Percentiles rank a stretch among this genome's conserved stretches.
phyloP scores from a whole-genome alignment of 2,113 vertebrate genomes.

The Megaceryle maxima region DNA sequence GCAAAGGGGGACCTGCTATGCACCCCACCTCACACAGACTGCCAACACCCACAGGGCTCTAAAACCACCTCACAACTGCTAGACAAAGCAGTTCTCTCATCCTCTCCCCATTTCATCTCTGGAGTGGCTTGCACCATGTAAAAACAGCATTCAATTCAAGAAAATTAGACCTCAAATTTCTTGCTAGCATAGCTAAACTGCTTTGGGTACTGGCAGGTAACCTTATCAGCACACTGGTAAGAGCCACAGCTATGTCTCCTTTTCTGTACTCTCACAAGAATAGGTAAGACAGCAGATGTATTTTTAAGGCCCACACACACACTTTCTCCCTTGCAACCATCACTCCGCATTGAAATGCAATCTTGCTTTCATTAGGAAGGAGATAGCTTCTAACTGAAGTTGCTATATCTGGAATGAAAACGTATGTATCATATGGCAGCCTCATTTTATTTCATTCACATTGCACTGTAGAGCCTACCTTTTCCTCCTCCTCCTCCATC shows the following conservation, averaged over 20 bases:
- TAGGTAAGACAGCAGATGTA: not conserved
- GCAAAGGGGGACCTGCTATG: not conserved
- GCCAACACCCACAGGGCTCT: not conserved
- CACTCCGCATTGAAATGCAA: not conserved
- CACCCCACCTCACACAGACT: not conserved
- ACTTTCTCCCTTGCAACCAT: not conserved
- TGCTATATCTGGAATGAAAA: conserved; percentile 17
- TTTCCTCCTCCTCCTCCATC: conserved; percentile 21
- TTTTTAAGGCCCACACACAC: not conserved
- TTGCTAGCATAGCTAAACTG: not conserved
- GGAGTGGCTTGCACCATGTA: not conserved
- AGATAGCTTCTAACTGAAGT: conserved; percentile 3
- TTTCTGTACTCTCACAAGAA: not conserved
- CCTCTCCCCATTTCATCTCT: not conserved
- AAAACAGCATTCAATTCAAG: not conserved
- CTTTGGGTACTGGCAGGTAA: not conserved
- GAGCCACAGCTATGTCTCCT: not conserved
- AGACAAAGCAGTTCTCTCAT: not conserved
- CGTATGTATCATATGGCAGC: not conserved
- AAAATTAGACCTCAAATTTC: not conserved
- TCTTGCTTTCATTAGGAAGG: conserved; percentile 29
- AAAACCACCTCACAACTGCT: not conserved
- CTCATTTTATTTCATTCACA: conserved; percentile 30
- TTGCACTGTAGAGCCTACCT: not conserved
- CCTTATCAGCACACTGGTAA: not conserved